phyloP scores from a whole-genome alignment of 2,888 invertebrate genomes.

The Cerastis leucographa region DNA sequence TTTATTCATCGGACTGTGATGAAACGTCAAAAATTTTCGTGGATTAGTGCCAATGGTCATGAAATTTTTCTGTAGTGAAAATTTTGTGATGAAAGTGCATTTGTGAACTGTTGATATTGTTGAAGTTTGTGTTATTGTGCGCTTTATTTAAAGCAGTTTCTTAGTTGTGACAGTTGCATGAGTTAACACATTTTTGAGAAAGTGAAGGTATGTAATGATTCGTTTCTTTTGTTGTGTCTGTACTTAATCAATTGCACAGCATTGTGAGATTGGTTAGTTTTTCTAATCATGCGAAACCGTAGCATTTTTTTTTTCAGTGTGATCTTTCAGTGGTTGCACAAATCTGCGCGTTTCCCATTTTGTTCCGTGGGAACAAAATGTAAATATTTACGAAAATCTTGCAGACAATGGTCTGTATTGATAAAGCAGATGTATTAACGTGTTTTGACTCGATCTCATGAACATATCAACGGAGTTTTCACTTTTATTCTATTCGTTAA shows the following conservation, averaged over 20 bases:
- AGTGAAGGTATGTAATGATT: slow-evolving; percentile 79
- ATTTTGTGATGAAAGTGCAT: slow-evolving; percentile 76
- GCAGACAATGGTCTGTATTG: slow-evolving; percentile 44
- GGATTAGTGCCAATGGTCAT: slow-evolving; percentile 85
- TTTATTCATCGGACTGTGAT: slow-evolving; percentile 76
- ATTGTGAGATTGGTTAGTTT: slow-evolving; percentile 32
- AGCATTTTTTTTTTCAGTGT: slow-evolving; percentile 19
- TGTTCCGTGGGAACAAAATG: slow-evolving; percentile 55
- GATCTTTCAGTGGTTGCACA: slow-evolving; percentile 18
- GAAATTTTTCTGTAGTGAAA: slow-evolving; percentile 80
- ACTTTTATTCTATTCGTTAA: neutral
- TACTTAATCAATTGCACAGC: slow-evolving; percentile 33
- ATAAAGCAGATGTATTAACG: slow-evolving; percentile 10
- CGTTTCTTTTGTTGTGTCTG: slow-evolving; percentile 79
- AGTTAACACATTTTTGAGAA: slow-evolving; percentile 81
- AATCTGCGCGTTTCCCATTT: slow-evolving; percentile 60
- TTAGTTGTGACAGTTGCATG: slow-evolving; percentile 77
- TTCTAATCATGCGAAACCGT: slow-evolving; percentile 27
- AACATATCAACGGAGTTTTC: neutral
- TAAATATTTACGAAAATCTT: slow-evolving; percentile 63
- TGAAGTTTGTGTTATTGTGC: slow-evolving; percentile 62
- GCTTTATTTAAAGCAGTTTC: slow-evolving; percentile 53
- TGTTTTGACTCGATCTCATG: neutral
- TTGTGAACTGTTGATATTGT: slow-evolving; percentile 76
- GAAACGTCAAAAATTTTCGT: slow-evolving; percentile 89